phyloP scores from a whole-genome alignment of 2,113 vertebrate species.

The Elanus axillaris region DNA sequence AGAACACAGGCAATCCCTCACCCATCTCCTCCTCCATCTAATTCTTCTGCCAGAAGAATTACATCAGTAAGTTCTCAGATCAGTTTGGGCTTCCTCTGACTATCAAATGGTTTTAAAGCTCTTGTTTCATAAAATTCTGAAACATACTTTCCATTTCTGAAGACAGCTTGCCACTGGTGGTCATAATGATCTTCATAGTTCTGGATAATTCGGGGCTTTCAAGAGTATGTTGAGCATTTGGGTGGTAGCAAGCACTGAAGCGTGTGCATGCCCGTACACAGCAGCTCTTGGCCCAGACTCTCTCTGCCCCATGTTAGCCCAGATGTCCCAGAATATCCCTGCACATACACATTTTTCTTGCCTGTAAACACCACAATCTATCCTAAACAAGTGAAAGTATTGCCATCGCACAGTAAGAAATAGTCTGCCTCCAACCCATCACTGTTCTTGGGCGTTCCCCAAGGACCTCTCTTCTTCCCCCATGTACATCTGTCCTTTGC shows the following conservation, averaged over 20 bases:
- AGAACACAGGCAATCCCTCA: not conserved
- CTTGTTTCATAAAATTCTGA: not conserved
- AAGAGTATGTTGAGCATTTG: not conserved
- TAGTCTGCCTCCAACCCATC: not conserved
- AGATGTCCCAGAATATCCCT: not conserved
- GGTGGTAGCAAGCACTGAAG: not conserved
- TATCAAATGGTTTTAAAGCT: not conserved
- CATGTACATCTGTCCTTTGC: not conserved
- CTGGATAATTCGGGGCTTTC: not conserved
- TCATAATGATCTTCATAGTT: not conserved
- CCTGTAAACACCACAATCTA: not conserved
- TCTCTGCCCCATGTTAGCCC: not conserved
- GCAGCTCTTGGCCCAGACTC: not conserved
- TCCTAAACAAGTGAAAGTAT: not conserved
- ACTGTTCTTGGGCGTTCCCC: not conserved
- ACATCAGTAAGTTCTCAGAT: not conserved
- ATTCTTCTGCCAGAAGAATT: not conserved
- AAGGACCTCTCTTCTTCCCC: not conserved
- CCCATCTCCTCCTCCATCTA: not conserved
- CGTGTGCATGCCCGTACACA: fast-evolving
- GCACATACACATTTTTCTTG: not conserved
- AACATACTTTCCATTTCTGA: not conserved
- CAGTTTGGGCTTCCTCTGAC: not conserved
- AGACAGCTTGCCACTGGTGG: not conserved
- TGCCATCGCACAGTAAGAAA: not conserved